Percentiles rank a stretch among this genome's conserved stretches.
Evolutionary conservation across 1,140 invertebrate genomes (phyloP).

Genomic region (Lethocerus indicus): DNA sequence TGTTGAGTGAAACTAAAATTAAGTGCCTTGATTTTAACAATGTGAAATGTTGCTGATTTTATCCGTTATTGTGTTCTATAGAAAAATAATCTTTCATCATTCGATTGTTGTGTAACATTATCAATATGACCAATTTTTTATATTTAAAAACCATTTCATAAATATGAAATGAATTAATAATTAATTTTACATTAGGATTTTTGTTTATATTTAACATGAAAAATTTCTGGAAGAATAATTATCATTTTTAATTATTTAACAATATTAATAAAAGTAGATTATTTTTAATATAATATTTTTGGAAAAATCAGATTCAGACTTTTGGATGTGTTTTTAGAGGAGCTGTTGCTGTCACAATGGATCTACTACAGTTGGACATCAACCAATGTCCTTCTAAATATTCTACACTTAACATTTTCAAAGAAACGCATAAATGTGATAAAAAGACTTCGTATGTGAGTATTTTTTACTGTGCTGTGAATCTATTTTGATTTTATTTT

Average conservation of each 20-base stretch:
- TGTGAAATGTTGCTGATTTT: not conserved
- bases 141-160: too few relatives aligned
- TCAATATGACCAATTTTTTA: not conserved
- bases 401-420: constrained; percentile 84
- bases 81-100: not conserved
- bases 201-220: too few relatives aligned
- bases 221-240: too few relatives aligned
- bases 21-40: too few relatives aligned
- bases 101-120: not conserved
- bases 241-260: too few relatives aligned
- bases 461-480: constrained; percentile 10
- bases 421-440: constrained; percentile 90
- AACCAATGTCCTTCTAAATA: constrained; percentile 88
- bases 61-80: not conserved
- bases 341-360: constrained; percentile 83
- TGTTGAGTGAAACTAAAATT: too few relatives aligned
- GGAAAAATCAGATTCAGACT: too few relatives aligned
- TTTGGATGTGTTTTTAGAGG: constrained; percentile 46
- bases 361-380: constrained; percentile 76
- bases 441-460: constrained; percentile 81
- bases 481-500: not conserved
- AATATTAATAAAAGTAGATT: too few relatives aligned
- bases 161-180: too few relatives aligned
- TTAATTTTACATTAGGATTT: too few relatives aligned
- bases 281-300: too few relatives aligned